Evolutionary conservation across 2,888 invertebrate genomes (phyloP).

Genomic region (Bursaphelenchus okinawaensis): DNA sequence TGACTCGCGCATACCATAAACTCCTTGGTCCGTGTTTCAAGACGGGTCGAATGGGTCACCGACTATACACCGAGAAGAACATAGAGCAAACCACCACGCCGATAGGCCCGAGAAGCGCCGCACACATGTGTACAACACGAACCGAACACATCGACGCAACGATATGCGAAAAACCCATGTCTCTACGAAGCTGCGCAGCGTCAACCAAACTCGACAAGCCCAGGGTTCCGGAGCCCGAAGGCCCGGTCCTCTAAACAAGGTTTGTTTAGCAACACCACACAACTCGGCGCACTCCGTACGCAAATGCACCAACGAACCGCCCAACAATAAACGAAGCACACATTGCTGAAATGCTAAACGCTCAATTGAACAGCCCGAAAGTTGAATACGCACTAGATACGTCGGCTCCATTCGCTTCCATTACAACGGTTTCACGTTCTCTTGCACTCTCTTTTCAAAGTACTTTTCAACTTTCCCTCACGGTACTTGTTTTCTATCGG

Average conservation of each 20-base stretch:
- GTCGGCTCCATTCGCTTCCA: conserved; percentile 59
- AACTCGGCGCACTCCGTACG: conserved; percentile 19
- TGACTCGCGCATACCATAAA: conserved; percentile 71
- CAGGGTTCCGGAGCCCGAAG: neutral
- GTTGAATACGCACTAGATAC: conserved; percentile 21
- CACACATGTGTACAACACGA: conserved; percentile 7
- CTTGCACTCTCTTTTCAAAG: conserved; percentile 68
- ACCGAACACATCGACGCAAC: conserved; percentile 5
- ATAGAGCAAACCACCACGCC: neutral
- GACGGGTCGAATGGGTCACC: conserved; percentile 66
- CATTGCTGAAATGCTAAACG: neutral
- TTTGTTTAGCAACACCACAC: conserved; percentile 5
- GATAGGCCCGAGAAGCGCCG: conserved; percentile 11
- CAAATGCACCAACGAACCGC: conserved; percentile 17
- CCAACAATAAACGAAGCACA: conserved; percentile 8
- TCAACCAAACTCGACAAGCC: neutral
- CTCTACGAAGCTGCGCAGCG: conserved; percentile 2
- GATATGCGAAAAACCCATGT: neutral
- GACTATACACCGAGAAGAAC: conserved; percentile 21
- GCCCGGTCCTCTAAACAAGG: conserved; percentile 11
- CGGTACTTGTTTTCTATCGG: conserved; percentile 65
- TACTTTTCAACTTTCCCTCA: conserved; percentile 71
- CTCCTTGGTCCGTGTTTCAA: conserved; percentile 75
- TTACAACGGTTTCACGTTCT: conserved; percentile 63
- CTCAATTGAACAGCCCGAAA: neutral